These are phyloP conservation scores for Ichneumoninae sp. DNA, from an alignment of 2,888 invertebrate genomes.

Conservation along the genomic window DNA sequence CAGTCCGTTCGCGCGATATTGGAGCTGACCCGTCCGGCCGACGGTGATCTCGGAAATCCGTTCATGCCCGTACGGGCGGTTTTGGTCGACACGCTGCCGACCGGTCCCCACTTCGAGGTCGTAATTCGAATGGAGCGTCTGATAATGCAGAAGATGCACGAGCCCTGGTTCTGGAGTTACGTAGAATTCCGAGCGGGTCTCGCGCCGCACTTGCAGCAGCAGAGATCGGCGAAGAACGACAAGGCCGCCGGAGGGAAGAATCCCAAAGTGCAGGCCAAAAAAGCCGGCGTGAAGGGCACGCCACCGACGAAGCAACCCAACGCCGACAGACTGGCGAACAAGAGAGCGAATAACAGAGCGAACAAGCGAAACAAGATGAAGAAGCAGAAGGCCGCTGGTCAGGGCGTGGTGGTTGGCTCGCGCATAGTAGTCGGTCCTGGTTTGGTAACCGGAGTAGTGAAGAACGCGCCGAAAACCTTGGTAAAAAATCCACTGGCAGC, in stretches of 20 bases:
- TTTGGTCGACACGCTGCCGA: conserved; percentile 81
- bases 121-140: conserved; percentile 81
- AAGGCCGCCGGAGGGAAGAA: not conserved
- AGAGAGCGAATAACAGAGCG: conserved; percentile 46
- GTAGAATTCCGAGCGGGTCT: conserved; percentile 55
- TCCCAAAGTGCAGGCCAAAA: conserved; percentile 36
- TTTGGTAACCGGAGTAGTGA: conserved; percentile 58
- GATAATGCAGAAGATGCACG: conserved; percentile 74
- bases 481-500: conserved; percentile 41
- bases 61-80: conserved; percentile 81
- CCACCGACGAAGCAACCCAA: not conserved
- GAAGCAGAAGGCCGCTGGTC: conserved; percentile 45
- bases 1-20: conserved; percentile 83
- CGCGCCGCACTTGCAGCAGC: conserved; percentile 22
- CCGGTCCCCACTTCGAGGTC: conserved; percentile 80
- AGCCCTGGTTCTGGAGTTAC: conserved; percentile 66
- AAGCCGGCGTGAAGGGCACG: conserved; percentile 15
- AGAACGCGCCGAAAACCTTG: conserved; percentile 26
- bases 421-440: conserved; percentile 27
- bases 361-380: conserved; percentile 45
- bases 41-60: conserved; percentile 76
- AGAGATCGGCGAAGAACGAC: conserved; percentile 1
- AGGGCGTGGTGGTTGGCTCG: conserved; percentile 43
- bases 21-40: conserved; percentile 80
- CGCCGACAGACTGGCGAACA: conserved; percentile 10